Conservation (phyloP, 1,140 invertebrate genomes). For the Teleopsis dalmanni region DNA sequence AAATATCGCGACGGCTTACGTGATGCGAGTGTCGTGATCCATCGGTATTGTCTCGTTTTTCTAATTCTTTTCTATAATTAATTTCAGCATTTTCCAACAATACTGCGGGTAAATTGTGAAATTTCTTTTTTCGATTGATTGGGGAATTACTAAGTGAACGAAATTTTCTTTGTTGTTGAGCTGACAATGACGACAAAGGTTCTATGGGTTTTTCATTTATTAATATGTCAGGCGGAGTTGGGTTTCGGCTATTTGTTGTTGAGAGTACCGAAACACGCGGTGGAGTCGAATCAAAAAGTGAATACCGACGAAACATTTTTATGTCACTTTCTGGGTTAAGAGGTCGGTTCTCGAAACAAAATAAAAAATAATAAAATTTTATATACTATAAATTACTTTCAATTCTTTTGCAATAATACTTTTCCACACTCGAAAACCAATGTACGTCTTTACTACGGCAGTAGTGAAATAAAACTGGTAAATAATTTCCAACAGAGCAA, state of each 20-base stretch:
- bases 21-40: conserved; percentile 33
- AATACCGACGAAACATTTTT: conserved; percentile 40
- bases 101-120: conserved; percentile 30
- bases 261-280: conserved; percentile 30
- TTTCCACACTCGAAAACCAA: too few species aligned
- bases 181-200: conserved; percentile 18
- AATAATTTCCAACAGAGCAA: too few species aligned
- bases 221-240: conserved; percentile 7
- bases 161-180: conserved; percentile 22
- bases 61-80: neutral
- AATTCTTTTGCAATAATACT: too few species aligned
- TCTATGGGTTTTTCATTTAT: conserved; percentile 13
- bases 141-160: conserved; percentile 38
- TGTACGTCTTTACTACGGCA: too few species aligned
- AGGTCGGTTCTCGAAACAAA: neutral
- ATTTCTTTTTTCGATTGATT: conserved; percentile 33
- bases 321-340: neutral
- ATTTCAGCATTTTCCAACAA: neutral
- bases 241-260: conserved; percentile 8
- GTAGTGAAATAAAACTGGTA: too few species aligned
- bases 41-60: conserved; percentile 13
- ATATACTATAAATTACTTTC: too few species aligned
- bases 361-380: too few species aligned
- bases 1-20: conserved; percentile 38
- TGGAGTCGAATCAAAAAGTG: conserved; percentile 32